Conservation (phyloP, 1,140 invertebrate species). For the Hetaerina americana region DNA sequence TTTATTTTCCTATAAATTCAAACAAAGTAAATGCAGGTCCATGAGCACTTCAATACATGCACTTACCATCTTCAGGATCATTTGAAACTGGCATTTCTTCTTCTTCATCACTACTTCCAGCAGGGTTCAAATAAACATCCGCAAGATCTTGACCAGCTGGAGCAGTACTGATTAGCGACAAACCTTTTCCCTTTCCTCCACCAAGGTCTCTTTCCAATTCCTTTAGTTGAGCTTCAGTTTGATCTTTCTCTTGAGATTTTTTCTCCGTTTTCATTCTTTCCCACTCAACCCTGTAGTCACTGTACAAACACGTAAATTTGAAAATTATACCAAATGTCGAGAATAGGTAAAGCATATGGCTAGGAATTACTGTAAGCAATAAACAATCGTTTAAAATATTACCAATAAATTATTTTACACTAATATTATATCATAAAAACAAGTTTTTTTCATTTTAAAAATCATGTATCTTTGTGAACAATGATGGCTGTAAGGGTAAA, state of each 20-base stretch:
- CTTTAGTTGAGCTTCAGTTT: constrained; percentile 27
- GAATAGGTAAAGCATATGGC: too few species aligned
- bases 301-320: constrained; percentile 25
- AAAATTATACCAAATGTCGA: background rate
- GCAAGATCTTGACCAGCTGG: constrained; percentile 40
- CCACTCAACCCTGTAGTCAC: constrained; percentile 59
- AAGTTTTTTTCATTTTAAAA: too few species aligned
- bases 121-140: constrained; percentile 53
- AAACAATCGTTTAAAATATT: too few species aligned
- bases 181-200: constrained; percentile 21
- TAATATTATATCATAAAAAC: too few species aligned
- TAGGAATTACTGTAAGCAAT: too few species aligned
- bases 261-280: constrained; percentile 46
- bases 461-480: too few species aligned
- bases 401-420: too few species aligned
- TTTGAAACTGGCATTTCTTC: constrained; percentile 27
- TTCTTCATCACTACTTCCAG: constrained; percentile 55
- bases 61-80: constrained; percentile 8
- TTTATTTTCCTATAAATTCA: too few species aligned
- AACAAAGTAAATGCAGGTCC: too few species aligned
- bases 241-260: constrained; percentile 31
- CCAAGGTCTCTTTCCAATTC: constrained; percentile 24
- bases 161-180: constrained; percentile 37
- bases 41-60: too few species aligned
- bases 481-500: too few species aligned